Conservation (phyloP, 1,140 invertebrate genomes). For the Trichonephila clavipes region DNA sequence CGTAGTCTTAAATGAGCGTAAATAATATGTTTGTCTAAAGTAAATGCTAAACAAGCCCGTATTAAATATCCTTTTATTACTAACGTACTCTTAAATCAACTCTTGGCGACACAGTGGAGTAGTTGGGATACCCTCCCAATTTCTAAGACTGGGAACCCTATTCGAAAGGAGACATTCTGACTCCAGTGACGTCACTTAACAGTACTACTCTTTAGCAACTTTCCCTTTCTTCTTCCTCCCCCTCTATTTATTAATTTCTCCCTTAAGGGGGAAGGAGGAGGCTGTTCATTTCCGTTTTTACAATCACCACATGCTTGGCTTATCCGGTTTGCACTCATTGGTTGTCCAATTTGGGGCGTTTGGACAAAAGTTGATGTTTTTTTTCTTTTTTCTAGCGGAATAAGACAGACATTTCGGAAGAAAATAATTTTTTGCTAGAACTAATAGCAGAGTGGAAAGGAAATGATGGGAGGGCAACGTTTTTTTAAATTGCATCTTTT, state of each 20-base stretch:
- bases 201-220: background rate
- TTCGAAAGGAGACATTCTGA: background rate
- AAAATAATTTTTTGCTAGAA: background rate
- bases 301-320: slow-evolving; percentile 49
- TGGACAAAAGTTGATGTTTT: background rate
- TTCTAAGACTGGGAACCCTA: background rate
- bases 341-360: background rate
- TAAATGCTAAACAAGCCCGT: background rate
- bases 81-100: background rate
- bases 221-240: background rate
- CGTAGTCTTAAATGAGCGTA: background rate
- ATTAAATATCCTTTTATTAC: background rate
- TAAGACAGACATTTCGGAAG: background rate
- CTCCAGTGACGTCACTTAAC: background rate
- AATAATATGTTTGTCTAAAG: background rate
- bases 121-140: background rate
- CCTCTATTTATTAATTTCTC: slow-evolving; percentile 32
- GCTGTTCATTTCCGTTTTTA: slow-evolving; percentile 18
- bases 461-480: background rate
- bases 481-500: background rate
- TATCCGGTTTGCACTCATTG: slow-evolving; percentile 11
- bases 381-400: background rate
- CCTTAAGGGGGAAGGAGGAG: background rate
- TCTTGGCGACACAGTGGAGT: background rate
- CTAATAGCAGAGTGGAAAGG: slow-evolving; percentile 26